Conservation (phyloP, 2,888 invertebrate genomes). For the Tenodera sinensis region DNA sequence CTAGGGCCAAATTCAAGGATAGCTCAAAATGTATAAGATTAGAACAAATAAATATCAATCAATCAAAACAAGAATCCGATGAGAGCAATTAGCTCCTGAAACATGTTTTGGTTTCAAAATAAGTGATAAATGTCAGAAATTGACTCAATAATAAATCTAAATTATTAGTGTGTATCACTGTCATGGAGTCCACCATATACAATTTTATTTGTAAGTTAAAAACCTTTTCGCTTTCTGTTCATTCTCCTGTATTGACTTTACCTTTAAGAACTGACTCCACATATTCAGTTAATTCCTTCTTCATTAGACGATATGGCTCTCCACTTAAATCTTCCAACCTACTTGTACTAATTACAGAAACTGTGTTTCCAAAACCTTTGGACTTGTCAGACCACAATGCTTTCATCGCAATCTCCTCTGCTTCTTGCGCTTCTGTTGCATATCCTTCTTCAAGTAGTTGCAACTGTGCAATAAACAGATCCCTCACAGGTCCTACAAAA, state of each 20-base stretch:
- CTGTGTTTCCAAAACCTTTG: not conserved
- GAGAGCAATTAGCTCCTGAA: too few species aligned
- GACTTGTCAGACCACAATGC: not conserved
- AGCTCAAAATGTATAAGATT: too few species aligned
- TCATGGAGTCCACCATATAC: too few species aligned
- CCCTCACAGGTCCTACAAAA: conserved; percentile 43
- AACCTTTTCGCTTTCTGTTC: too few species aligned
- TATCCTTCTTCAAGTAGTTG: conserved; percentile 70
- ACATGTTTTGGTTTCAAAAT: too few species aligned
- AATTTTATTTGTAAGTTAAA: too few species aligned
- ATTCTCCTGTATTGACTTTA: not conserved
- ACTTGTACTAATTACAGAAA: not conserved
- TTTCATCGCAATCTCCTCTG: conserved; percentile 46
- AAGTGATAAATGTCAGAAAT: too few species aligned
- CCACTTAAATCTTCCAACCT: not conserved
- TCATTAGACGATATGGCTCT: not conserved
- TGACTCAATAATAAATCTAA: too few species aligned
- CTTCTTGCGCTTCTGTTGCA: conserved; percentile 66
- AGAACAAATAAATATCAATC: too few species aligned
- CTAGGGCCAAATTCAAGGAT: too few species aligned
- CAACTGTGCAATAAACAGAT: conserved; percentile 63
- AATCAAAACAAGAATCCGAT: too few species aligned
- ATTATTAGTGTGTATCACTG: too few species aligned
- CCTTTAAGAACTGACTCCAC: not conserved
- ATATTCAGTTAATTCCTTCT: conserved; percentile 11